Conservation (phyloP, 2,113 vertebrate genomes). For the Nannospalax galili region DNA sequence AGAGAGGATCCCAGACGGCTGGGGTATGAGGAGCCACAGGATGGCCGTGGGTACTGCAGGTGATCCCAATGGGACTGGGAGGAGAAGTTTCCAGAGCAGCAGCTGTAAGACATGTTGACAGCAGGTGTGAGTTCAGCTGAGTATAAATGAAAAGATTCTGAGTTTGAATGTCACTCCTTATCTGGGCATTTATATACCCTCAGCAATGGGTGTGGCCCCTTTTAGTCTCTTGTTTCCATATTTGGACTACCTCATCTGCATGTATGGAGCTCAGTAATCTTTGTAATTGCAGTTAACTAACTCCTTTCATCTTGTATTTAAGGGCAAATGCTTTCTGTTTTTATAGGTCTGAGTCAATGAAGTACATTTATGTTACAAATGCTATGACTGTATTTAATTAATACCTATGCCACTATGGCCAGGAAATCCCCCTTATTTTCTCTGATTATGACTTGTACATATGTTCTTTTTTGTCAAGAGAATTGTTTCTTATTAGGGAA, state of each 20-base stretch:
- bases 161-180: background rate
- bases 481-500: background rate
- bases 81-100: slow-evolving; percentile 40
- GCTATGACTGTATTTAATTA: slow-evolving; percentile 34
- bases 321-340: slow-evolving; percentile 15
- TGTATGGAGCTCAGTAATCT: background rate
- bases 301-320: slow-evolving; percentile 38
- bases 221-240: background rate
- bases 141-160: background rate
- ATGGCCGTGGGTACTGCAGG: background rate
- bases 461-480: background rate
- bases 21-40: background rate
- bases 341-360: slow-evolving; percentile 12
- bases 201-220: background rate
- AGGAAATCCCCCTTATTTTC: background rate
- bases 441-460: background rate
- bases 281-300: background rate
- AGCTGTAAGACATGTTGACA: slow-evolving; percentile 26
- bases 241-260: background rate
- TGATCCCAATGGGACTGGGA: background rate
- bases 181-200: slow-evolving; percentile 19
- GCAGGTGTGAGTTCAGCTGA: background rate
- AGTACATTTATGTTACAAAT: slow-evolving; percentile 3
- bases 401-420: background rate
- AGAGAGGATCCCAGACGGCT: background rate